phyloP scores from a whole-genome alignment of 1,140 invertebrate genomes.

The Asbolus verrucosus region DNA sequence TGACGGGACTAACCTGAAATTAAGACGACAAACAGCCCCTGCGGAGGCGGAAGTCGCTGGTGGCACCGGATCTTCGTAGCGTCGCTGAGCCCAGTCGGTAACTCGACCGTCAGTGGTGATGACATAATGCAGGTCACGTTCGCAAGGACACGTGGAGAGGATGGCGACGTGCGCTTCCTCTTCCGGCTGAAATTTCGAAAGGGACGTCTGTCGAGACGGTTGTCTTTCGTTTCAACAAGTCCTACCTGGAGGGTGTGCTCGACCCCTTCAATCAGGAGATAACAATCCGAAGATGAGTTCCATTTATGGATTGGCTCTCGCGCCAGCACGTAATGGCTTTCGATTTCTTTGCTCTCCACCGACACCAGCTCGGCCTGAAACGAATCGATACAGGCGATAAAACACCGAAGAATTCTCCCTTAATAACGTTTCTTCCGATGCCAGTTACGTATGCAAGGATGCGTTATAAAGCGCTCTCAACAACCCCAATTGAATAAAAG shows the following conservation, averaged over 20 bases:
- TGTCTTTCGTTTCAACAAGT: constrained; percentile 7
- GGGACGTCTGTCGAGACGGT: constrained; percentile 28
- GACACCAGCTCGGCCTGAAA: constrained; percentile 75
- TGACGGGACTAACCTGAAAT: constrained; percentile 74
- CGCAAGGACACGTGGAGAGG: constrained; percentile 74
- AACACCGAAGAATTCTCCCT: background rate
- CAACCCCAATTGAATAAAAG: constrained; percentile 28
- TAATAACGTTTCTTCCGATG: too few relatives aligned
- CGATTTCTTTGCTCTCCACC: constrained; percentile 75
- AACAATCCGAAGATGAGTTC: constrained; percentile 75
- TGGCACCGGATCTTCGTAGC: constrained; percentile 64
- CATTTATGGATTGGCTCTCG: constrained; percentile 72
- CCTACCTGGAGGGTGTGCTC: constrained; percentile 71
- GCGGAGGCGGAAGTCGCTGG: constrained; percentile 59
- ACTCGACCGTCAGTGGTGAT: constrained; percentile 72
- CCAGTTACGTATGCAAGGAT: too few relatives aligned
- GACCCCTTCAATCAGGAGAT: constrained; percentile 73
- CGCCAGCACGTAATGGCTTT: constrained; percentile 76
- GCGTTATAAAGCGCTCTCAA: constrained; percentile 1
- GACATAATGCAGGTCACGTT: constrained; percentile 70
- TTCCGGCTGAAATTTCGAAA: constrained; percentile 66
- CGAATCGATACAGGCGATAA: constrained; percentile 36
- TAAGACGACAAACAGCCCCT: constrained; percentile 70
- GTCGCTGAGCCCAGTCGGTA: constrained; percentile 69
- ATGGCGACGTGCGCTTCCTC: constrained; percentile 71